phyloP scores from a whole-genome alignment of 2,113 vertebrate species.

The Pholis gunnellus region DNA sequence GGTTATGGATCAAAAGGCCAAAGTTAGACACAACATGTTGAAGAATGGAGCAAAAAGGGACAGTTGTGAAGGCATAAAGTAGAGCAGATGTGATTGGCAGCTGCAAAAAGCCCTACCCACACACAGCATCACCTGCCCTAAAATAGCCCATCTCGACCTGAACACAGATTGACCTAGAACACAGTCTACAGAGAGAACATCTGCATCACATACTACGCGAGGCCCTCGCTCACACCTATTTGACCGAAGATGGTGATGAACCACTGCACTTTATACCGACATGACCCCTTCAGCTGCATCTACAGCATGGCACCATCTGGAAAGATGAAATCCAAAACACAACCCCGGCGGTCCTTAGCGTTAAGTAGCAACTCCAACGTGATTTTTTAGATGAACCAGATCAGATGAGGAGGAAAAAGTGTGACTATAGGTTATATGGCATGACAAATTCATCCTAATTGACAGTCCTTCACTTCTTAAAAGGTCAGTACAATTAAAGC shows the following conservation, averaged over 20 bases:
- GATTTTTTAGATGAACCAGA: conserved; percentile 35
- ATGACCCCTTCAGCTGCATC: conserved; percentile 42
- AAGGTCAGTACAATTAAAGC: conserved; percentile 19
- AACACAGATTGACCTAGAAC: conserved; percentile 80
- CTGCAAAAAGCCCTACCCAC: conserved; percentile 65
- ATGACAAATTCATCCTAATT: conserved; percentile 3
- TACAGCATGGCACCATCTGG: conserved; percentile 48
- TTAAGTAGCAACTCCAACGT: conserved; percentile 22
- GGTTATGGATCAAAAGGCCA: conserved; percentile 25
- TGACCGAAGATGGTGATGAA: conserved; percentile 55
- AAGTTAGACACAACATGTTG: conserved; percentile 8
- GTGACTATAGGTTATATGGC: conserved; percentile 21
- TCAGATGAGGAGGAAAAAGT: conserved; percentile 16
- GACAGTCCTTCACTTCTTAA: conserved; percentile 20
- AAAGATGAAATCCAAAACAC: conserved; percentile 45
- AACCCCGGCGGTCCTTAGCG: conserved; percentile 5
- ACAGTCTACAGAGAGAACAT: conserved; percentile 74
- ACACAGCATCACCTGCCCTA: conserved; percentile 71
- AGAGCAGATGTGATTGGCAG: conserved; percentile 75
- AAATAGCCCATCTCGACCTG: conserved; percentile 74
- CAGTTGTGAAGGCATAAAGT: conserved; percentile 51
- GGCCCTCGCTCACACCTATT: conserved; percentile 54
- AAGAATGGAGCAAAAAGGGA: conserved; percentile 20
- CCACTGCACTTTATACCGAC: conserved; percentile 45
- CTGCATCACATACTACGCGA: conserved; percentile 64